These are phyloP conservation scores for Ophonus ardosiacus DNA, from an alignment of 2,888 invertebrate genomes.

Conservation along the genomic window DNA sequence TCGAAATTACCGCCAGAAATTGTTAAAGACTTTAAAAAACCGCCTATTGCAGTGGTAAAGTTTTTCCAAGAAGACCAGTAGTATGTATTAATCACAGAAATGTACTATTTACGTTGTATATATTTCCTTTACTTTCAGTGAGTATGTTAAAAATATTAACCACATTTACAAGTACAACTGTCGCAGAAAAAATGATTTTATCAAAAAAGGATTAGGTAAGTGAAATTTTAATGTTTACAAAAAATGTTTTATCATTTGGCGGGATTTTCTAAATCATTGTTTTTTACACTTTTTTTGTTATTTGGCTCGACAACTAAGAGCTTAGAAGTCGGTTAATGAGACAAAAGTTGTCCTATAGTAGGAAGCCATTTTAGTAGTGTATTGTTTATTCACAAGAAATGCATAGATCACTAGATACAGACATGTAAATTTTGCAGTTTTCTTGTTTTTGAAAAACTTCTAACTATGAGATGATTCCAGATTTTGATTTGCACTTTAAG, in stretches of 20 bases:
- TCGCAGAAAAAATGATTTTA: conserved; percentile 87
- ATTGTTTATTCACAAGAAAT: too few relatives aligned
- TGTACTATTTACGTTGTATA: conserved; percentile 32
- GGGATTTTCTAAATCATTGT: conserved; percentile 31
- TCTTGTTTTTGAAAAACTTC: too few relatives aligned
- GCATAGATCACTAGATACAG: too few relatives aligned
- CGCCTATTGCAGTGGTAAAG: conserved; percentile 88
- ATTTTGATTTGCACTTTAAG: too few relatives aligned
- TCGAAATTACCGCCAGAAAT: conserved; percentile 84
- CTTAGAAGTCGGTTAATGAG: too few relatives aligned
- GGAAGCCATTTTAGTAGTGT: too few relatives aligned
- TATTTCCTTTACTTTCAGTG: conserved; percentile 79
- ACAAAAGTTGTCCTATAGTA: too few relatives aligned
- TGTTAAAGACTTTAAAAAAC: conserved; percentile 81
- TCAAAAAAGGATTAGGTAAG: conserved; percentile 89
- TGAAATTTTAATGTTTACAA: too few relatives aligned
- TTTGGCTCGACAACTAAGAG: too few relatives aligned
- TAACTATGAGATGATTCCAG: too few relatives aligned
- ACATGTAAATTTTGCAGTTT: too few relatives aligned
- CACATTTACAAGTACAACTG: conserved; percentile 88
- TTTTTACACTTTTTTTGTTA: conserved; percentile 43
- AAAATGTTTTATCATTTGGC: conserved; percentile 44
- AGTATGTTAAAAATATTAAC: conserved; percentile 85
- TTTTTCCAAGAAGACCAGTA: conserved; percentile 91
- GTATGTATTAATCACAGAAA: conserved; percentile 78